These are phyloP conservation scores for Hestina assimilis DNA, from an alignment of 1,140 invertebrate genomes.

Conservation along the genomic window DNA sequence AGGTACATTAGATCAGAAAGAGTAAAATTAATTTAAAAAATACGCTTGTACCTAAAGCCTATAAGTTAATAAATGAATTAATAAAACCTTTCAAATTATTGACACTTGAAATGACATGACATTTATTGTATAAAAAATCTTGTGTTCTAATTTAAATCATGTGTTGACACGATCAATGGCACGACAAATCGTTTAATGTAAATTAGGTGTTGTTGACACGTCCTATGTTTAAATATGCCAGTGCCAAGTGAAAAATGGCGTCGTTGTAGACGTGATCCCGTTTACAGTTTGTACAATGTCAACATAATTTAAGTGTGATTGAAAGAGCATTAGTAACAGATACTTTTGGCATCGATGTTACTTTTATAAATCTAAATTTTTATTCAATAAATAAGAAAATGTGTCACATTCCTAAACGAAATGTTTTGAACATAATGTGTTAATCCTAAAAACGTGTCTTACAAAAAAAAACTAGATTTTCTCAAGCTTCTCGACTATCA, in stretches of 20 bases:
- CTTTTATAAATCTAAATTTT: too few relatives aligned
- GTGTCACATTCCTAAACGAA: too few relatives aligned
- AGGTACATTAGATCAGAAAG: too few relatives aligned
- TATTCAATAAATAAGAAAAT: too few relatives aligned
- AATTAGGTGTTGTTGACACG: conserved; percentile 36
- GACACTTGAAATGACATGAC: neutral
- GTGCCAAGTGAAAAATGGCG: conserved; percentile 43
- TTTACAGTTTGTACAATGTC: conserved; percentile 23
- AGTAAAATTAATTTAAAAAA: too few relatives aligned
- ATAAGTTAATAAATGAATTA: too few relatives aligned
- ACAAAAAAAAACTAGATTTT: too few relatives aligned
- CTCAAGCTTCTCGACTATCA: too few relatives aligned
- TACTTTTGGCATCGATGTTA: neutral
- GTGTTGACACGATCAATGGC: neutral
- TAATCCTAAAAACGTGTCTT: too few relatives aligned
- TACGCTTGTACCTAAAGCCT: too few relatives aligned
- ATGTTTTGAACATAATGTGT: too few relatives aligned
- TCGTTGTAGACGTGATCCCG: conserved; percentile 28
- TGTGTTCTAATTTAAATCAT: neutral
- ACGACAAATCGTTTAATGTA: conserved; percentile 11
- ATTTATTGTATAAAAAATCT: neutral
- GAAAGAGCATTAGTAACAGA: conserved; percentile 1
- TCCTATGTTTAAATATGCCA: conserved; percentile 57
- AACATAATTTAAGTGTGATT: conserved; percentile 20
- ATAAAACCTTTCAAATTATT: too few relatives aligned